Percentiles rank a stretch among this genome's conserved stretches.
Evolutionary conservation across 1,140 invertebrate species (phyloP).

Genomic region (Drosophila busckii): DNA sequence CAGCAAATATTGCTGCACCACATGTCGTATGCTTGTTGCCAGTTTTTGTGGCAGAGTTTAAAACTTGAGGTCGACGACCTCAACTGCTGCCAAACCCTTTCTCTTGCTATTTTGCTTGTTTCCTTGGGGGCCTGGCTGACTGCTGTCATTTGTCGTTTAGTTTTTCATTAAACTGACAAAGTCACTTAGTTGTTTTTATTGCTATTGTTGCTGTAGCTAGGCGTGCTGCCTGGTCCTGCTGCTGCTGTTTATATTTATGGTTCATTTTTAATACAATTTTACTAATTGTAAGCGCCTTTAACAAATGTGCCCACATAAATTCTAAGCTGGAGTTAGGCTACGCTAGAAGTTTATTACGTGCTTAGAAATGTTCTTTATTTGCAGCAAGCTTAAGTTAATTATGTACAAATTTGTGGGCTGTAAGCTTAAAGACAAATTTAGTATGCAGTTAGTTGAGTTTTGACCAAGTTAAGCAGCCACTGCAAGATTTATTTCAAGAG

Average conservation of each 20-base stretch:
- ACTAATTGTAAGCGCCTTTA: slow-evolving; percentile 45
- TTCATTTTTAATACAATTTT: slow-evolving; percentile 26
- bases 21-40: slow-evolving; percentile 61
- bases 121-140: slow-evolving; percentile 13
- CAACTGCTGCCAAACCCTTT: not conserved
- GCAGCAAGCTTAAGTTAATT: no score
- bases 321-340: no score
- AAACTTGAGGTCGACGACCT: slow-evolving; percentile 8
- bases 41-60: slow-evolving; percentile 21
- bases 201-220: no score
- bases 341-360: no score
- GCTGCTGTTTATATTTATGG: not conserved
- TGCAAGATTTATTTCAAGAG: no score
- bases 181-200: slow-evolving; percentile 59
- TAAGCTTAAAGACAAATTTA: slow-evolving; percentile 27
- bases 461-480: no score
- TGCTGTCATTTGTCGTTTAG: slow-evolving; percentile 45
- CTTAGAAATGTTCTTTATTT: no score
- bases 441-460: not conserved
- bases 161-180: slow-evolving; percentile 64
- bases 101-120: slow-evolving; percentile 1
- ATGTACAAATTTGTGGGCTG: no score
- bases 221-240: slow-evolving; percentile 17
- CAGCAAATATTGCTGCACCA: slow-evolving; percentile 33
- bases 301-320: slow-evolving; percentile 38